Base-by-base conservation (phyloP, 2,888 invertebrate species). In the Crematogaster levior region DNA sequence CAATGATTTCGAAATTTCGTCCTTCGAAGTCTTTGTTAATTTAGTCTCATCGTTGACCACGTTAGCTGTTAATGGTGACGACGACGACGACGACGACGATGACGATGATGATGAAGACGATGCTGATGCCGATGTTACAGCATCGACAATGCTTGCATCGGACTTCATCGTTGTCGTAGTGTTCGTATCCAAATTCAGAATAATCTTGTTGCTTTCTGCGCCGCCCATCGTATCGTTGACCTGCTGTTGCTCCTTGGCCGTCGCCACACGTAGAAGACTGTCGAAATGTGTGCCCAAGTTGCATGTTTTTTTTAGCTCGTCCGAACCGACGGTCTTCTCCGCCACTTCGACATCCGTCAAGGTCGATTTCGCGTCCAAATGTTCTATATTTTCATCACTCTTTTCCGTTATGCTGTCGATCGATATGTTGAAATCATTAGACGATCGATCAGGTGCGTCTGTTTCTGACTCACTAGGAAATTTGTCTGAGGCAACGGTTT, bases 161-260 rank as follows among this genome's bases (percentile, higher is more conserved):
- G 92, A 88, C 83, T 93, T 94, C 92, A 94, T 90, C 5, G 93
- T 93, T 1, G 94, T 94, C 40, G 94, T 94, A 2, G 93, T 94
- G 48, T 94, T 94, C 0, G 94, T 94, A 58, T 94, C 94, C 0
- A 94, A 86, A 83, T 94, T 94, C 40, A 94, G 85, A 34, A 94
- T 90, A 15, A 94, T 93, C 68, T 94, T 93, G 34, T 89, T 91
- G 51, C 82, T 92, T 10, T 92, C 91, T 34, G 85, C 27, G 77
- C 86, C 61, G 7, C 68, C 24, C 34, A 85, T 72, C 7, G 75
- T 21, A 1, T 61, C 84, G 4, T 90, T 89, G 0, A 89, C 74
- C 4, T 88, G 89, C 43, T 91, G 92, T 21, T 90, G 24, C 37
- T 89, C 89, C 60, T 89, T 91, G 1, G 85, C 63, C 2, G 89